Evolutionary conservation across 2,797 vertebrate genomes (phyloP).

Genomic region (Malacoraja senta): DNA sequence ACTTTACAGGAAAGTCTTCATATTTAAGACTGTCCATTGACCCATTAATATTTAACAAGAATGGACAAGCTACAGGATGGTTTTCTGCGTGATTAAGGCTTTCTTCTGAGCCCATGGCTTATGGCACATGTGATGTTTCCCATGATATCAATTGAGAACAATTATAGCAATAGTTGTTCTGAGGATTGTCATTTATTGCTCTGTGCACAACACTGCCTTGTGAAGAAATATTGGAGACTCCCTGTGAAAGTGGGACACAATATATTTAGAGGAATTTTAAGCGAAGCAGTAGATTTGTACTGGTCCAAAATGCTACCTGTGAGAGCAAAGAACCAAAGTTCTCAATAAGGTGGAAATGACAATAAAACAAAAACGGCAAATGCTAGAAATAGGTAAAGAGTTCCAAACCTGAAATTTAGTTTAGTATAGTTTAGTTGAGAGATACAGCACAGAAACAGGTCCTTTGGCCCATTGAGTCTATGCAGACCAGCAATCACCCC

Average conservation of each 20-base stretch:
- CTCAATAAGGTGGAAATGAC: no score
- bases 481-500: no score
- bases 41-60: neutral
- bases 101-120: neutral
- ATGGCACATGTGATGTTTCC: neutral
- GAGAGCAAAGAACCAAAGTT: neutral
- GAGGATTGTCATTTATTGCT: neutral
- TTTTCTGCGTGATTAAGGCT: neutral
- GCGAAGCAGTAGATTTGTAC: neutral
- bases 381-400: no score
- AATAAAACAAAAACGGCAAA: no score
- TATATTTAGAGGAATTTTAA: neutral
- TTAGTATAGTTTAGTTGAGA: no score
- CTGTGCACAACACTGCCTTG: neutral
- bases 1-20: neutral
- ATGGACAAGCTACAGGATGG: neutral
- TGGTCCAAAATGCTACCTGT: neutral
- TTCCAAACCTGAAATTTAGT: no score
- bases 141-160: neutral
- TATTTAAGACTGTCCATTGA: neutral
- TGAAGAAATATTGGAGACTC: neutral
- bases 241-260: neutral
- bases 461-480: no score
- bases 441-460: no score
- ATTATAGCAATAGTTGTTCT: neutral